These are phyloP conservation scores for Austrolebias charrua DNA, from an alignment of 2,797 vertebrate genomes.

Conservation along the genomic window DNA sequence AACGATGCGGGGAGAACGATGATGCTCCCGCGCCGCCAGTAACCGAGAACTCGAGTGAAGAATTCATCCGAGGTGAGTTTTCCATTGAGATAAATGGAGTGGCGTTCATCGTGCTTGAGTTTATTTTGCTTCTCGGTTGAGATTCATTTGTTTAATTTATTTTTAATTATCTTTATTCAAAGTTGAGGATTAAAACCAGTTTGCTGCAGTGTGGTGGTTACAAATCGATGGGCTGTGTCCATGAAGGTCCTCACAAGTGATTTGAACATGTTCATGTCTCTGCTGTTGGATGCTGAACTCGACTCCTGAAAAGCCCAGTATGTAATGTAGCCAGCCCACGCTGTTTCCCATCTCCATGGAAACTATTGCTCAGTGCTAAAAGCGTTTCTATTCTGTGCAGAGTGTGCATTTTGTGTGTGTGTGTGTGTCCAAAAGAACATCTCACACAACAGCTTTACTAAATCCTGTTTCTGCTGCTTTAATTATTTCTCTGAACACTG, in stretches of 20 bases:
- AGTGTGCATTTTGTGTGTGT: constrained; percentile 37
- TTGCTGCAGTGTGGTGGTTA: not conserved
- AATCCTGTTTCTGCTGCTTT: constrained; percentile 5
- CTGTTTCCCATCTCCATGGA: constrained; percentile 77
- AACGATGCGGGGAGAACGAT: constrained; percentile 25
- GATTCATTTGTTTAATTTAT: not conserved
- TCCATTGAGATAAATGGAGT: not conserved
- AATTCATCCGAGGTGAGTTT: constrained; percentile 64
- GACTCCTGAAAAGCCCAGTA: constrained; percentile 74
- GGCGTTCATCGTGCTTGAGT: not conserved
- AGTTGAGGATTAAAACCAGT: not conserved
- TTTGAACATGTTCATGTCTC: constrained; percentile 16
- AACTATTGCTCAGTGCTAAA: constrained; percentile 75
- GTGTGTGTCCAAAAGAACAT: constrained; percentile 32
- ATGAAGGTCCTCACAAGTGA: constrained; percentile 17
- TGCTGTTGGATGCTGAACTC: constrained; percentile 54
- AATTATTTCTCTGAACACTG: constrained; percentile 2
- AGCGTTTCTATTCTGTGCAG: constrained; percentile 60
- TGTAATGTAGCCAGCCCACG: constrained; percentile 79
- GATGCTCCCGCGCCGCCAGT: constrained; percentile 23
- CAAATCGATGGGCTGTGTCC: not conserved
- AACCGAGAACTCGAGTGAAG: constrained; percentile 39
- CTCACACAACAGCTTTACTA: constrained; percentile 20
- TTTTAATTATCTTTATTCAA: too few species aligned
- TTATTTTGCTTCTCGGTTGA: not conserved